Conservation (phyloP, 30 jellyfish, hydroid and myxozoan genomes). For the Aurelia sp. region DNA sequence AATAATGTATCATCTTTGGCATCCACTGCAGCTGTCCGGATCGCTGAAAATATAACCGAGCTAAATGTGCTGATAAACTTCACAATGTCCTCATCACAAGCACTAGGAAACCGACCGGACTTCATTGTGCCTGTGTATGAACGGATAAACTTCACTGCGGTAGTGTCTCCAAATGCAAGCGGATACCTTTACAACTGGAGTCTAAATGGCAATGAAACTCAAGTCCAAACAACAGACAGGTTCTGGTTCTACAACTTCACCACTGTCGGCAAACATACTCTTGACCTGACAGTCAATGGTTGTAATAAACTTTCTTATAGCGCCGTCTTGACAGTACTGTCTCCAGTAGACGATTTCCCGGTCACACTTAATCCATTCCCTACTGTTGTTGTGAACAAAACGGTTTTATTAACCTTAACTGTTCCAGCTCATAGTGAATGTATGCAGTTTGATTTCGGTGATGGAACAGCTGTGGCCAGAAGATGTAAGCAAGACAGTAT, state of each 20-base stretch:
- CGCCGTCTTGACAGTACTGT: constrained; percentile 1
- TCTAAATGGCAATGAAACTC: constrained; percentile 15
- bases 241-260: constrained; percentile 13
- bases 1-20: constrained; percentile 17
- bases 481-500: neutral
- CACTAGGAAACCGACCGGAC: constrained; percentile 13
- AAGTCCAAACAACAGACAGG: neutral
- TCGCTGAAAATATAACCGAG: constrained; percentile 18
- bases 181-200: constrained; percentile 38
- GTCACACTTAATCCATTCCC: constrained; percentile 36
- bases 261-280: constrained; percentile 4
- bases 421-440: constrained; percentile 45
- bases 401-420: constrained; percentile 16
- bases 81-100: constrained; percentile 43
- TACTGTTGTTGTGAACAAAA: constrained; percentile 13
- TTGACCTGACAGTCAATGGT: constrained; percentile 25
- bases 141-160: constrained; percentile 27
- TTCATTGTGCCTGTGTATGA: constrained; percentile 18
- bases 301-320: constrained; percentile 4
- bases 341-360: constrained; percentile 27
- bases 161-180: constrained; percentile 21
- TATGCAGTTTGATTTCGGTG: constrained; percentile 22
- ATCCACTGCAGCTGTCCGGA: constrained; percentile 13
- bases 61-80: constrained; percentile 16
- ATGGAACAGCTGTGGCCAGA: neutral